Conservation (phyloP, 2,888 invertebrate genomes). For the Eupithecia exiguata region DNA sequence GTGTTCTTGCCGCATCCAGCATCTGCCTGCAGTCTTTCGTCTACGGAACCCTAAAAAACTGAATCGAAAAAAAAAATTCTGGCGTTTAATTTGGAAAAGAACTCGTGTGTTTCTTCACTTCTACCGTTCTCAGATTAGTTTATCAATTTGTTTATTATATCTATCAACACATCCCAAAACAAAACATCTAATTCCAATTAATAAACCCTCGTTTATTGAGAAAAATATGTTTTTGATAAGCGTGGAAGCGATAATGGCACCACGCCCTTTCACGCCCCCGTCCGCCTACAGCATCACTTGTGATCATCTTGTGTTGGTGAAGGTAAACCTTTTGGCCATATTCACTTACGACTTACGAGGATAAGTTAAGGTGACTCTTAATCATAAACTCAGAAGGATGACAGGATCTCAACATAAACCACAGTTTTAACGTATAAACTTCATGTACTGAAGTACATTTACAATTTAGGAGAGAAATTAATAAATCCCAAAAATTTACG, state of each 20-base stretch:
- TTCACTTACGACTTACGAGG: conserved; percentile 2
- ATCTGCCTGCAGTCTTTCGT: no score
- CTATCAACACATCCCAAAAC: conserved; percentile 18
- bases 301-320: not conserved
- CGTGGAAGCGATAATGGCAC: conserved; percentile 56
- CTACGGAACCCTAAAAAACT: no score
- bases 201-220: conserved; percentile 48
- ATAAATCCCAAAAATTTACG: no score
- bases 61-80: no score
- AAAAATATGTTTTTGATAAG: conserved; percentile 62
- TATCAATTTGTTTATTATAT: conserved; percentile 8
- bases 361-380: not conserved
- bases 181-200: conserved; percentile 33
- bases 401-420: no score
- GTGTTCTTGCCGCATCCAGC: no score
- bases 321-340: conserved; percentile 2
- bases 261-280: conserved; percentile 68
- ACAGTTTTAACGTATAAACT: no score
- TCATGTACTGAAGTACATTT: no score
- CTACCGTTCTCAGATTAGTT: not conserved
- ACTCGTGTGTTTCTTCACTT: not conserved
- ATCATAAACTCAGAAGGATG: no score
- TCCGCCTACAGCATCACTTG: conserved; percentile 51
- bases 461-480: no score
- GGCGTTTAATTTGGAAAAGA: no score